Evolutionary conservation across 2,113 vertebrate species (phyloP).

Genomic region (Aix galericulata): DNA sequence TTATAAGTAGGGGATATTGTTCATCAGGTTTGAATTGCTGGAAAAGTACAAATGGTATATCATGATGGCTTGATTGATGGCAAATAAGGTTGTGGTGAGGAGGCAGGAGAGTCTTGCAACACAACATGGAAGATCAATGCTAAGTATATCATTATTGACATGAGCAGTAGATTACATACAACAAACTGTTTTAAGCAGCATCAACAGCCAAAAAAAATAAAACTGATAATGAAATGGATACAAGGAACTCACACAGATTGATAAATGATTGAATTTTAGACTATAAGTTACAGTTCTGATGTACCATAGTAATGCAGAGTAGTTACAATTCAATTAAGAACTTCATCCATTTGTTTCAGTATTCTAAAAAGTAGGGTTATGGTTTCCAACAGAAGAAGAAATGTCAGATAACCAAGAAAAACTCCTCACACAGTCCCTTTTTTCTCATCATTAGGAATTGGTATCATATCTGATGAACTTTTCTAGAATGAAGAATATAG

Average conservation of each 20-base stretch:
- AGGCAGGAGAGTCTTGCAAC: conserved; percentile 4
- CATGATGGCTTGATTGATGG: not conserved
- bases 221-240: not conserved
- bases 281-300: not conserved
- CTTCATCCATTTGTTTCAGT: not conserved
- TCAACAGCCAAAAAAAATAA: not conserved
- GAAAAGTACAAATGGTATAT: not conserved
- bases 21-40: not conserved
- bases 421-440: not conserved
- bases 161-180: not conserved
- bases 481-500: not conserved
- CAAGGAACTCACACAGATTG: not conserved
- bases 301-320: not conserved
- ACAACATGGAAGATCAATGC: not conserved
- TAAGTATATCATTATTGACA: conserved; percentile 5
- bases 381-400: not conserved
- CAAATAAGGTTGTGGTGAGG: not conserved
- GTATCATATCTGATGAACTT: not conserved
- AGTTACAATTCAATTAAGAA: not conserved
- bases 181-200: conserved; percentile 9
- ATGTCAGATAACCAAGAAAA: not conserved
- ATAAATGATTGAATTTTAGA: not conserved
- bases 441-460: not conserved
- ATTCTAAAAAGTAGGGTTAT: not conserved
- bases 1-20: not conserved